Base-by-base conservation (phyloP, 1,140 invertebrate species). In the Frieseomelitta varia region DNA sequence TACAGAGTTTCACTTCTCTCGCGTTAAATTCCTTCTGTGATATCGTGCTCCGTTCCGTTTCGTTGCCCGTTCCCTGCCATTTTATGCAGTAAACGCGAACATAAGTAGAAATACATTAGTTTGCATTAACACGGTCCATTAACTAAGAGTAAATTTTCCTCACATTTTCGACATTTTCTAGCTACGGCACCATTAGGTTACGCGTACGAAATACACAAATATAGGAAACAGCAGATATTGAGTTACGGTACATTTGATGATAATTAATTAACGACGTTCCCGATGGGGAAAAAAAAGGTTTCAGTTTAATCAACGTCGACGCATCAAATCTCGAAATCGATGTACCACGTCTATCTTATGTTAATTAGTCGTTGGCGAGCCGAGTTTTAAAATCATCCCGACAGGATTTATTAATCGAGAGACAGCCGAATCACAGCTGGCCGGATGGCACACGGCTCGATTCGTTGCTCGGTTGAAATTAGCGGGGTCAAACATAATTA, bases 401-500 rank as follows among this genome's bases (percentile, higher is more conserved):
- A 47, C 39, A 1, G 24, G 27, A 68, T 84, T 61, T 84, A 84
- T 84, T 84, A 84, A 84, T 84, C 79, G 39, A 79, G 55, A 61
- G 39, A 58, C 58, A 58, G 53, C 15, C 1, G n/a, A 55, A 27
- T 1, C 15, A 58, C 53, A 27, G 56, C 4, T 15, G 34, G 24
- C 39, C 39, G 4, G 39, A 39, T 39, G 39, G 39, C 39, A 39
- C 12, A 24, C 17, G 63, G 21, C 55, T 77, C 53, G 65, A 78
- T 58, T 58, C 74, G 11, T 1, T 19, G 53, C 27, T 27, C 14
- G 65, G 58, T 61, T 72, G 30, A 51, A 69, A 78, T 83, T 78
- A 78, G 47, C 34, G 15, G 14, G 81, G 27, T 72, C 75, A 81
- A 81, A 88, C 61, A n/a, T 87, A 88, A 88, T 85, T 79, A 75